Percentiles rank a stretch among this genome's conserved stretches.
Conservation (phyloP, 64 coral and sea anemone species). For the Stichodactyla mertensii region DNA sequence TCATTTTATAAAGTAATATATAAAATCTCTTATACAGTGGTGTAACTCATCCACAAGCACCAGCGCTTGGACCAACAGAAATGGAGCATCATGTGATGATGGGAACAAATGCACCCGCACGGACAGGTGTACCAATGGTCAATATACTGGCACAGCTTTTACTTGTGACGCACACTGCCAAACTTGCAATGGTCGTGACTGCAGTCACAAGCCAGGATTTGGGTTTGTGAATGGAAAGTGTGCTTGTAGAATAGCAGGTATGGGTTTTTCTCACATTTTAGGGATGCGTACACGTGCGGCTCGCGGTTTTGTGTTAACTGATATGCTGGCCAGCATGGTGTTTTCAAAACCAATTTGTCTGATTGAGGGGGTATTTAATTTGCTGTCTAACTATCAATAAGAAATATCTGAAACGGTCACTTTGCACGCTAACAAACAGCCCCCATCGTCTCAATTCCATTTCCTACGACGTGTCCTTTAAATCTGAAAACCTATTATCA, state of each 20-base stretch:
- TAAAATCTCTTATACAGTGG: constrained; percentile 15
- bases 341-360: too few relatives aligned
- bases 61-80: constrained; percentile 46
- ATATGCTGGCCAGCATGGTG: too few relatives aligned
- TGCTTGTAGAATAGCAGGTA: constrained; percentile 83
- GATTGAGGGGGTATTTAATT: too few relatives aligned
- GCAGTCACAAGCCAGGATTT: constrained; percentile 73
- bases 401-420: too few relatives aligned
- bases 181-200: constrained; percentile 67
- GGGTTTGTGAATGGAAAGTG: constrained; percentile 69
- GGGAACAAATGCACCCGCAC: constrained; percentile 45
- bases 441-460: too few relatives aligned
- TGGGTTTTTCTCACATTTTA: background rate
- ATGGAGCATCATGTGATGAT: constrained; percentile 73
- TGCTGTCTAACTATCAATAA: too few relatives aligned
- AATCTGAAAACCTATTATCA: too few relatives aligned
- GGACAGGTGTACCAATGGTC: constrained; percentile 62
- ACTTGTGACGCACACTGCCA: constrained; percentile 74
- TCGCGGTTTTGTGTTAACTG: too few relatives aligned
- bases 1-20: too few relatives aligned
- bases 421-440: too few relatives aligned
- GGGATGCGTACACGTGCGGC: too few relatives aligned
- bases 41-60: constrained; percentile 41
- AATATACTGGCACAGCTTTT: constrained; percentile 53
- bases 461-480: too few relatives aligned